These are phyloP conservation scores for Eclectus roratus DNA, from an alignment of 2,113 vertebrate species.

Conservation along the genomic window DNA sequence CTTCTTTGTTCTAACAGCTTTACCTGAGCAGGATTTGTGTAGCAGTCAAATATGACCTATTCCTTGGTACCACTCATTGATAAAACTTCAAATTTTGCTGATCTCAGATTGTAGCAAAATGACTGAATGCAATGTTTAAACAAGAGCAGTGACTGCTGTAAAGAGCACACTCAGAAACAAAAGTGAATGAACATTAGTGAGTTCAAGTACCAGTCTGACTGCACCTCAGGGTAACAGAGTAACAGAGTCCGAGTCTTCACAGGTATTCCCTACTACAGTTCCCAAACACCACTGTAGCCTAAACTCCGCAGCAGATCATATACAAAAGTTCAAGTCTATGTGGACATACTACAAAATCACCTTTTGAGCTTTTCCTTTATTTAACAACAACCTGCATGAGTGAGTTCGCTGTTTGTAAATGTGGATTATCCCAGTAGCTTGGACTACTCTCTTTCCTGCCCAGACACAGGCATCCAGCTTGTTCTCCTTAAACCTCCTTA, in stretches of 20 bases:
- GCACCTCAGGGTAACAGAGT: neutral
- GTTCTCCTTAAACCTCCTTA: neutral
- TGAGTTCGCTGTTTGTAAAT: neutral
- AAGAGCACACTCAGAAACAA: neutral
- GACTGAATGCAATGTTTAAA: neutral
- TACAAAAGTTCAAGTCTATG: neutral
- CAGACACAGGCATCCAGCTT: neutral
- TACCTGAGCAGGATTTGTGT: neutral
- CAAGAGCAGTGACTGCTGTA: neutral
- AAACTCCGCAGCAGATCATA: neutral
- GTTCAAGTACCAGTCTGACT: neutral
- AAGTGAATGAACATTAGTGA: neutral
- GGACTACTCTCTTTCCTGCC: neutral
- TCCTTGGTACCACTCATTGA: neutral
- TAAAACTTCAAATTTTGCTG: neutral
- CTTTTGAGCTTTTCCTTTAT: neutral
- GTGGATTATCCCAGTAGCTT: neutral
- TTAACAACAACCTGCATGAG: neutral
- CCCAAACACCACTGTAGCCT: neutral
- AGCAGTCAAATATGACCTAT: neutral
- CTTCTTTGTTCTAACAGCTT: neutral
- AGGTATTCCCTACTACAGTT: neutral
- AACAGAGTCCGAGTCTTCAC: neutral
- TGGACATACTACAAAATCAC: neutral
- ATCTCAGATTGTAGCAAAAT: neutral